Percentiles rank a stretch among this genome's conserved stretches.
Conservation (phyloP, 2,113 vertebrate genomes). For the Zonotrichia leucophrys region DNA sequence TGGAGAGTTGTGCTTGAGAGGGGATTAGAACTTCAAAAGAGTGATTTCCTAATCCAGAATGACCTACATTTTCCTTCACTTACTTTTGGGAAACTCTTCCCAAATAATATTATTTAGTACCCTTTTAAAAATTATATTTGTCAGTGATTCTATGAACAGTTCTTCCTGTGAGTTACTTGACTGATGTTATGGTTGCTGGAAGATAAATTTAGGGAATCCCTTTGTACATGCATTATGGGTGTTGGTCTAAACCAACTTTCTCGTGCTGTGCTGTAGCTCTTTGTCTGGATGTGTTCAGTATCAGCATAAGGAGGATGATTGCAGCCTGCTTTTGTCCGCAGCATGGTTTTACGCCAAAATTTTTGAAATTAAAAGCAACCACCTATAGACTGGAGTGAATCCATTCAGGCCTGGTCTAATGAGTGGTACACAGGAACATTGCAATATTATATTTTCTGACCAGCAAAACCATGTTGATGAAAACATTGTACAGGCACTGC, state of each 20-base stretch:
- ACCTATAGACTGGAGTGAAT: not conserved
- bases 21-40: slow-evolving; percentile 7
- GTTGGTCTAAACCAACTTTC: not conserved
- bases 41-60: not conserved
- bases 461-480: not conserved
- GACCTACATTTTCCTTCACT: slow-evolving; percentile 6
- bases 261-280: not conserved
- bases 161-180: not conserved
- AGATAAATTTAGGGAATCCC: not conserved
- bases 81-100: not conserved
- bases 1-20: not conserved
- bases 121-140: not conserved
- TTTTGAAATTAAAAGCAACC: not conserved
- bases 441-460: not conserved
- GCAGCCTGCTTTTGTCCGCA: not conserved
- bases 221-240: not conserved
- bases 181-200: not conserved
- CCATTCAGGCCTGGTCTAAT: not conserved
- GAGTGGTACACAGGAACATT: not conserved
- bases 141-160: not conserved
- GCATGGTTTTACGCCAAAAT: rapidly evolving
- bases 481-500: not conserved
- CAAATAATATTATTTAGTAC: not conserved
- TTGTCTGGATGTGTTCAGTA: not conserved
- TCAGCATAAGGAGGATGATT: not conserved